Base-by-base conservation (phyloP, 2,113 vertebrate genomes). In the Daphoenositta chrysoptera region DNA sequence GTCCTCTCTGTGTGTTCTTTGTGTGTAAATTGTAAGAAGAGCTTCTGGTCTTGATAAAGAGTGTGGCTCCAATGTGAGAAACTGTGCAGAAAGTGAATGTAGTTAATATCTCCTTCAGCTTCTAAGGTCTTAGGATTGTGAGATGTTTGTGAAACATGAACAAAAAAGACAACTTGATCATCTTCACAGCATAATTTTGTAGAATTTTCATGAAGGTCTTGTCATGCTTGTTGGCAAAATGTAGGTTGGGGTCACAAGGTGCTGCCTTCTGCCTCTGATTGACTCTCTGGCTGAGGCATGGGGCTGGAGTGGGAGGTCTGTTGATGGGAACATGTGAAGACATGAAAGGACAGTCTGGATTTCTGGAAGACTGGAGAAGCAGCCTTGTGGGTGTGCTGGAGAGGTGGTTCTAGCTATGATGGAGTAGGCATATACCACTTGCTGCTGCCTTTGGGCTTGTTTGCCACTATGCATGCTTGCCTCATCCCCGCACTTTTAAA, bases 11-110 rank as follows among this genome's bases (percentile, higher is more conserved):
- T 61, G 60, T 66, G 8, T 89, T 63, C 50, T 8, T 76, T 83
- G 26, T 0, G 0, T 6, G 4, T 57, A 45, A 57, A n/a, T 16
- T 7, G 11, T 28, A 13, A 23, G 64, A 50, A 26, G 60, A 54
- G 26, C 73, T 77, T 54, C 64, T 89, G 51, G 23, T 87, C 47
- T 66, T 75, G 35, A 16, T 63, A 20, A 5, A 2, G 21, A n/a
- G 9, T 9, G 16, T 58, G 42, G 20, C 35, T 64, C 21, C 17
- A 8, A 1, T 8, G 31, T 61, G 42, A 27, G 21, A 51, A 77
- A 40, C 11, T 4, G 42, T 37, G 9, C 47, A 22, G 70, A 54
- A 81, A 63, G 18, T 30, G 21, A 35, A 14, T 4, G 22, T 24
- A 47, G 7, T 11, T 61, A 10, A 1, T 60, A 20, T 23, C n/a